Conservation (phyloP, 2,113 vertebrate genomes). For the Candoia aspera region DNA sequence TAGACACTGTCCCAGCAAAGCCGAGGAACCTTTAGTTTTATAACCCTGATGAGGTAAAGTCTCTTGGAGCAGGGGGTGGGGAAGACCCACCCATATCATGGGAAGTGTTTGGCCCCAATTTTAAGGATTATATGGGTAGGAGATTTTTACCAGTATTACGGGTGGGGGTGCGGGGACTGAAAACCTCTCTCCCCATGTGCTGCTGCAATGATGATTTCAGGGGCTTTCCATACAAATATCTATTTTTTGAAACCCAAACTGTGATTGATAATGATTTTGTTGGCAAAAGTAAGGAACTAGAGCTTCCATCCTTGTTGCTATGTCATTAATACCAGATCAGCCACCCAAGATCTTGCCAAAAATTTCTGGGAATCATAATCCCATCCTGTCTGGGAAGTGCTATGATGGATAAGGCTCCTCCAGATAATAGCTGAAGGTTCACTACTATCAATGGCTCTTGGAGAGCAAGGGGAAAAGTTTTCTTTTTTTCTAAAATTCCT, state of each 20-base stretch:
- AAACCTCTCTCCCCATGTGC: neutral
- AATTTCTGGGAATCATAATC: neutral
- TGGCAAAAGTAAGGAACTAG: neutral
- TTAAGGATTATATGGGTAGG: neutral
- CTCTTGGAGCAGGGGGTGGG: neutral
- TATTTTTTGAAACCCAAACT: neutral
- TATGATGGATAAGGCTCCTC: neutral
- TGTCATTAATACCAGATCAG: neutral
- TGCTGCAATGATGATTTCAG: neutral
- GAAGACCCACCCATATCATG: neutral
- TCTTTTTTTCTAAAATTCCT: neutral
- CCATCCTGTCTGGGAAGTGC: neutral
- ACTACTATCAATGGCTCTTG: neutral
- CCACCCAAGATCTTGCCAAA: neutral
- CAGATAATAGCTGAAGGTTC: no score
- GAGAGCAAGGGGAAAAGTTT: neutral
- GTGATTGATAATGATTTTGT: neutral
- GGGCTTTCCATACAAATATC: neutral
- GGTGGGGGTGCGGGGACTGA: neutral
- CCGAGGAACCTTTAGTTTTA: neutral
- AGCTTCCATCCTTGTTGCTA: neutral
- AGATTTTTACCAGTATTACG: neutral
- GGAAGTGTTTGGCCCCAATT: neutral
- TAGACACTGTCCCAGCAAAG: neutral
- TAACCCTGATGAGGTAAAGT: neutral